A percentile compares a stretch with the other conserved stretches of the same genome.
Evolutionary conservation across 1,140 invertebrate genomes (phyloP).

Genomic region (Drosophila lacertosa): DNA sequence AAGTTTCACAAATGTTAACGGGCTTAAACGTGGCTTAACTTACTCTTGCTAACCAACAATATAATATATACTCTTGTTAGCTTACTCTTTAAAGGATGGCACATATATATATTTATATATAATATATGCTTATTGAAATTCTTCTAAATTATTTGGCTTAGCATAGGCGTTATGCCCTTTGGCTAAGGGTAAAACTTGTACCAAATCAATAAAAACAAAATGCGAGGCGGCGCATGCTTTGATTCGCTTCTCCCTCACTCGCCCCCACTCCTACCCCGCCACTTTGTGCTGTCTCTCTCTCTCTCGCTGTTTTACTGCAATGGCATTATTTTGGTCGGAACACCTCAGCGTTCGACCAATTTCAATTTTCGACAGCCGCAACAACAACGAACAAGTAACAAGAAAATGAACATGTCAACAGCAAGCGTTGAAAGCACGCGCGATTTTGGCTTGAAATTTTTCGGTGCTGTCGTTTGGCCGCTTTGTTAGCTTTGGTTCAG

Average conservation of each 20-base stretch:
- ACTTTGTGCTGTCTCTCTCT: not conserved
- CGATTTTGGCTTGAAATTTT: constrained; percentile 65
- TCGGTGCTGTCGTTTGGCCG: constrained; percentile 15
- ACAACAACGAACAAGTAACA: constrained; percentile 53
- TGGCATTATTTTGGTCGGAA: constrained; percentile 13
- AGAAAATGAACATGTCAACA: constrained; percentile 82
- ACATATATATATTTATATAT: too few relatives aligned
- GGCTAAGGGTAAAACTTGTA: constrained; percentile 11
- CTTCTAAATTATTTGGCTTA: not conserved
- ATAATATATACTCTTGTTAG: too few relatives aligned
- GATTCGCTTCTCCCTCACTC: not conserved
- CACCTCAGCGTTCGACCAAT: constrained; percentile 39
- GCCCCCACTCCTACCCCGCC: not conserved
- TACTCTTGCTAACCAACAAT: too few relatives aligned
- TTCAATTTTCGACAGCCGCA: constrained; percentile 56
- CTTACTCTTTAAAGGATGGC: too few relatives aligned
- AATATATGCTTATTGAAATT: too few relatives aligned
- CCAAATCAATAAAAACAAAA: constrained; percentile 46
- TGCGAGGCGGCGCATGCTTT: constrained; percentile 30
- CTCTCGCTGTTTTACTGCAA: constrained; percentile 4
- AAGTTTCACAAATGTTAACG: too few relatives aligned
- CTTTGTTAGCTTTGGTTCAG: constrained; percentile 16
- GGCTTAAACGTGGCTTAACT: too few relatives aligned
- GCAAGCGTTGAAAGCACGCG: constrained; percentile 54
- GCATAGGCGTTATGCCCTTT: not conserved